phyloP scores from a whole-genome alignment of 2,888 invertebrate species.

The Melanophora roralis region DNA sequence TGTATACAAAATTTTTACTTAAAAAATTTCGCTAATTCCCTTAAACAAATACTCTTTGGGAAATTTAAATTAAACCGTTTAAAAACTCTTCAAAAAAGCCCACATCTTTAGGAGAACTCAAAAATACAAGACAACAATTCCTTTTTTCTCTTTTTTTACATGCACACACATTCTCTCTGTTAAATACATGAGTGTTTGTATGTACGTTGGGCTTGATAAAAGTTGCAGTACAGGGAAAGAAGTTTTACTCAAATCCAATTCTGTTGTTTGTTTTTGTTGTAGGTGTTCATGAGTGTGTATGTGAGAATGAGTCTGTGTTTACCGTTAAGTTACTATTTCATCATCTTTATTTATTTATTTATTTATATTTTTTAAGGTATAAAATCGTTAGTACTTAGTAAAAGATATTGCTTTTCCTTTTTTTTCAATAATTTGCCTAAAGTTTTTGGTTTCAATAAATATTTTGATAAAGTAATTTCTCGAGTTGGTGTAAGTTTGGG shows the following conservation, averaged over 20 bases:
- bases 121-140: too few relatives aligned
- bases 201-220: too few relatives aligned
- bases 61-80: too few relatives aligned
- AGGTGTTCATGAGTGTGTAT: neutral
- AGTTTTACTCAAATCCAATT: conserved; percentile 16
- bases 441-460: conserved; percentile 42
- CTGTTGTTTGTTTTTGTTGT: neutral
- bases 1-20: too few relatives aligned
- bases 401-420: conserved; percentile 58
- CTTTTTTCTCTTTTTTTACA: too few relatives aligned
- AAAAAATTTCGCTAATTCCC: too few relatives aligned
- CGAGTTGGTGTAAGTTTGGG: conserved; percentile 46
- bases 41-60: too few relatives aligned
- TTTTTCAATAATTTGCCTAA: conserved; percentile 37
- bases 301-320: neutral
- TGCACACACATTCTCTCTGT: too few relatives aligned
- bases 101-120: too few relatives aligned
- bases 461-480: conserved; percentile 62
- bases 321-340: neutral
- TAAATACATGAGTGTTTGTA: too few relatives aligned
- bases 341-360: neutral
- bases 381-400: conserved; percentile 61
- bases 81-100: too few relatives aligned
- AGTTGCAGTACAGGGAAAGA: neutral
- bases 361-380: conserved; percentile 47